Conservation (phyloP, 23 tunicate species). For the Oikopleura dioica region DNA sequence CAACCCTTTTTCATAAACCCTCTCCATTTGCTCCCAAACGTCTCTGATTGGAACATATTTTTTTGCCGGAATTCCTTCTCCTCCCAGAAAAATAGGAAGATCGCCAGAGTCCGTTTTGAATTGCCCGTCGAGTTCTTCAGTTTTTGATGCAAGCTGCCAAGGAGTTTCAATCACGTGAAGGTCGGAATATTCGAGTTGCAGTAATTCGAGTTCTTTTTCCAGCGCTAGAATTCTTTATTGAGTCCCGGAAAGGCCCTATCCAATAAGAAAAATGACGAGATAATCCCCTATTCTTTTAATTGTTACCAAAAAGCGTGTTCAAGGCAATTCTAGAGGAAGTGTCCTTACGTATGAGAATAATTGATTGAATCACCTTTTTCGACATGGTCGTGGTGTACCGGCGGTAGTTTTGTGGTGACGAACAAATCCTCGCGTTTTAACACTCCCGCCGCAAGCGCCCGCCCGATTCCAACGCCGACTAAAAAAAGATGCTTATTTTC, state of each 20-base stretch:
- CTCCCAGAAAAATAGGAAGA: neutral
- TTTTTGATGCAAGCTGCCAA: slow-evolving; percentile 1
- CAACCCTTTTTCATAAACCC: neutral
- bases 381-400: neutral
- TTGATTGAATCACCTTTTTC: too few species aligned
- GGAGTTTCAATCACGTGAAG: slow-evolving; percentile 6
- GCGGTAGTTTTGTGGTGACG: neutral
- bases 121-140: neutral
- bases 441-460: neutral
- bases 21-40: neutral
- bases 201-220: neutral
- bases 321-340: too few species aligned
- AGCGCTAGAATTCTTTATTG: too few species aligned
- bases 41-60: neutral
- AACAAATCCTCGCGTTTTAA: neutral
- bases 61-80: neutral
- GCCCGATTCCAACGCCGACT: neutral
- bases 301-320: too few species aligned
- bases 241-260: too few species aligned
- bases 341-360: too few species aligned
- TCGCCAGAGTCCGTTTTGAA: slow-evolving; percentile 2
- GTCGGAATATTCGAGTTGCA: neutral
- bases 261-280: too few species aligned
- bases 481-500: too few species aligned
- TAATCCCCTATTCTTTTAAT: too few species aligned